Percentiles rank a stretch among this genome's conserved stretches.
Conservation (phyloP, 2,888 invertebrate species). For the Cetonia aurata region DNA sequence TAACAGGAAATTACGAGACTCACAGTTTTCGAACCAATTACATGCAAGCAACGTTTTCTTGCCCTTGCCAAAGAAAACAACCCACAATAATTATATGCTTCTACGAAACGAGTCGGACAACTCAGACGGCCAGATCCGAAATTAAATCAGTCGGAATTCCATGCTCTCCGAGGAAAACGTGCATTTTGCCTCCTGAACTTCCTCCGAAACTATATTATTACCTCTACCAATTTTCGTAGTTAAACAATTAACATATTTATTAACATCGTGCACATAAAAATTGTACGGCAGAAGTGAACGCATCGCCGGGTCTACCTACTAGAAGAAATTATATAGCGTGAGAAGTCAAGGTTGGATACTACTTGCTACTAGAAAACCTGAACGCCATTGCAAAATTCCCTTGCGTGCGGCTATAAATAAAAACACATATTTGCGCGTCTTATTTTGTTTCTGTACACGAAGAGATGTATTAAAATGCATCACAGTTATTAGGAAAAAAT, state of each 20-base stretch:
- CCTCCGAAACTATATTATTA: conserved; percentile 20
- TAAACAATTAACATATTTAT: conserved; percentile 47
- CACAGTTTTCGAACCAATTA: conserved; percentile 38
- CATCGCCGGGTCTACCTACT: conserved; percentile 24
- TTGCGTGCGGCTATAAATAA: not conserved
- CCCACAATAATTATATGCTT: conserved; percentile 40
- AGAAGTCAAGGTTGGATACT: conserved; percentile 37
- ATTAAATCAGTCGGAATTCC: conserved; percentile 35
- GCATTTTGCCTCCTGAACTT: conserved; percentile 9
- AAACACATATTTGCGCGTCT: not conserved
- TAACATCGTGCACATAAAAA: conserved; percentile 31
- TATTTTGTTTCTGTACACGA: conserved; percentile 1
- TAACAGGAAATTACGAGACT: conserved; percentile 37
- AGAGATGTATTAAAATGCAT: not conserved
- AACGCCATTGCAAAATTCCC: not conserved
- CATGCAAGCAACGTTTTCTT: conserved; percentile 28
- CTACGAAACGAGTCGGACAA: conserved; percentile 30
- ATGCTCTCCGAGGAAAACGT: conserved; percentile 20
- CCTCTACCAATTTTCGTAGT: conserved; percentile 35
- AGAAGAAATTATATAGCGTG: conserved; percentile 20
- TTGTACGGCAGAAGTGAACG: conserved; percentile 26
- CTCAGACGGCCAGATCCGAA: conserved; percentile 32
- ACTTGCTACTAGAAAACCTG: not conserved
- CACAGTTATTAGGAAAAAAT: too few relatives aligned
- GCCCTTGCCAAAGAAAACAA: conserved; percentile 33